Conservation (phyloP, 1,140 invertebrate genomes). For the Ips nitidus region DNA sequence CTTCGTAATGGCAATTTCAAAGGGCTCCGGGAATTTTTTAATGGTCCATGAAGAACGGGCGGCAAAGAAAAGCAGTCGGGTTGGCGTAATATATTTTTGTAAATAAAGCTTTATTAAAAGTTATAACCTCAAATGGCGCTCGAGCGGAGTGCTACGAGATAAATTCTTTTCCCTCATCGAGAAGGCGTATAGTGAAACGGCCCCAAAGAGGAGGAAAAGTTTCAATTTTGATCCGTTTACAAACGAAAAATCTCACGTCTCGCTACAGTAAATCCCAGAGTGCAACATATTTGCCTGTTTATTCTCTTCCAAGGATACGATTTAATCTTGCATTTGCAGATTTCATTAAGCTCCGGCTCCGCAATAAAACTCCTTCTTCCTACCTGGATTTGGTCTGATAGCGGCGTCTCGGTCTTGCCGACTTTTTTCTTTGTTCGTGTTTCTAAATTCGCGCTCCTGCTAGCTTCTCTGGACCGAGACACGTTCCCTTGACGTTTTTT, state of each 20-base stretch:
- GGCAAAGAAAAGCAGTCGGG: conserved; percentile 25
- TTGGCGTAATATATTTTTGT: conserved; percentile 31
- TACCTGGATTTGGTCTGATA: conserved; percentile 17
- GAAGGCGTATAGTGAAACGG: not conserved
- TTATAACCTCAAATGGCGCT: conserved; percentile 17
- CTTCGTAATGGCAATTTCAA: conserved; percentile 27
- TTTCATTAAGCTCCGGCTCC: conserved; percentile 19
- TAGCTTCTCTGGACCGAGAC: conserved; percentile 6
- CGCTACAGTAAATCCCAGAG: conserved; percentile 5
- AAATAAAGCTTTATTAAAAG: conserved; percentile 31
- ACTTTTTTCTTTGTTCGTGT: conserved; percentile 13
- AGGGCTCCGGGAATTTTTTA: conserved; percentile 29
- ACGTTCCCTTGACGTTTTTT: not conserved
- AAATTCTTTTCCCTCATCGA: not conserved
- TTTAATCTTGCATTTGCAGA: conserved; percentile 21
- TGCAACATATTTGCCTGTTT: conserved; percentile 20
- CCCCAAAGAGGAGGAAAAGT: not conserved
- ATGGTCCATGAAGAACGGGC: conserved; percentile 27
- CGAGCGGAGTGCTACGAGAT: conserved; percentile 12
- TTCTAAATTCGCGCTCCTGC: conserved; percentile 9
- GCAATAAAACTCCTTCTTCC: conserved; percentile 7
- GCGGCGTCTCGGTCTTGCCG: not conserved
- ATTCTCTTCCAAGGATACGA: conserved; percentile 11
- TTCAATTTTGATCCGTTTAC: conserved; percentile 2
- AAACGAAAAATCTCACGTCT: conserved; percentile 4